Base-by-base conservation (phyloP, 1,140 invertebrate species). In the Hycleus cichorii region DNA sequence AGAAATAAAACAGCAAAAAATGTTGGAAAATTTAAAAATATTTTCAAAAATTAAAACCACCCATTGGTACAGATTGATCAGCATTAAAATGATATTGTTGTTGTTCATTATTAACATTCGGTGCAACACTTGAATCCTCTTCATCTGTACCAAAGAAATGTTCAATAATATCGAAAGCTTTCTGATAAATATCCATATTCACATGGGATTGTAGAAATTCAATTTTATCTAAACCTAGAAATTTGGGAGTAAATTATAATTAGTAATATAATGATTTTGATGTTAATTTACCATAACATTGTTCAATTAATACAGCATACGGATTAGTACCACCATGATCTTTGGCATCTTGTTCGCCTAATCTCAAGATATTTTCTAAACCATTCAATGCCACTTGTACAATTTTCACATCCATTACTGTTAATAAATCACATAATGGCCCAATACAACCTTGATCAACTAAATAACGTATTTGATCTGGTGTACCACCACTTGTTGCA, bases 301-400 rank as follows among this genome's bases (percentile, higher is more conserved):
- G 93, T 77, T 98, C 96, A 61, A 98, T 88, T 39, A 91, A 77
- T 27, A 95, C 88, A 24, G 93, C 90, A 72, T 95, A 97, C 0
- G 89, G 88, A 77, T 98, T 98, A 4, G 90, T 81, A 43, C 85
- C 84, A 26, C 81, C 82, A 55, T 88, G 83, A 39, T 72, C 71
- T 68, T 86, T 84, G 3, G 85, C 80, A 74, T 90, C 86, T 70
- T 91, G 86, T 73, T 96, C 91, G 32, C 96, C 96, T 7, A 94
- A 79, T 73, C 91, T 85, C 11, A 98, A 77, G 64, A 98, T 97
- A 78, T 98, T 97, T 71, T 98, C 95, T 27, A 98, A 79, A 32
- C 95, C 96, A 74, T 95, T 97, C 1, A 98, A 80, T 32, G 95
- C 94, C 39, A 98, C 95, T 75, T 95, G 93, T n/a, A 98, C 85